Base-by-base conservation (phyloP, 2,888 invertebrate species). In the Ramazzottius varieornatus region DNA sequence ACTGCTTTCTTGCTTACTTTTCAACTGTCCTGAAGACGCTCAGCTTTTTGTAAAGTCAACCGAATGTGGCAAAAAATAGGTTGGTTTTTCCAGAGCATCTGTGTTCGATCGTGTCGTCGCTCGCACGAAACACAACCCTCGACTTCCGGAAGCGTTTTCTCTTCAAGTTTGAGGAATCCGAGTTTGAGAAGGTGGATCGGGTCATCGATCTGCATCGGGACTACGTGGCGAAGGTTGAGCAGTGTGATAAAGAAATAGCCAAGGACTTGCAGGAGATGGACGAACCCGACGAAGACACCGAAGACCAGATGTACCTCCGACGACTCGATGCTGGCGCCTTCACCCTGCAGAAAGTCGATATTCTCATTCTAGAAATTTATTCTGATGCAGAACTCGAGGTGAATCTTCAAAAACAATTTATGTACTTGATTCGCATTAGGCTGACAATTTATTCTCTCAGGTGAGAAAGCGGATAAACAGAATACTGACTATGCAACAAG, bases 181-280 rank as follows among this genome's bases (percentile, higher is more conserved):
- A 99, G 75, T 86, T 90, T 72, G 96, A 96, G 76, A 98, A 98
- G 73, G 90, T 98, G 0, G 98, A 98, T 76, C 80, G 98, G 68
- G 80, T 98, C 63, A 80, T 98, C 74, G 98, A 99, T 76, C 78
- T 98, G 68, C 94, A 98, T 78, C 89, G 96, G 73, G 93, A 94
- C 75, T 98, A 94, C 77, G 81, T 90, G 75, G 90, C 90, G 71
- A 90, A 90, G 78, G 89, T 94, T 0, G 86, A 90, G 71, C 79
- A 82, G 64, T 82, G 87, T 1, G 91, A 92, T 75, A 82, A 82
- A 32, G 82, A 83, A 71, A 84, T 89, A 72, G 85, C 86, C 63
- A 72, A 73, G 65, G 77, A 78, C 68, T 70, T 77, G 66, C 68
- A 71, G 32, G 67, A 67, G 1, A 75, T 75, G 1, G 73, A 74